Conservation (phyloP, 2,888 invertebrate genomes). For the Norana najaformis region DNA sequence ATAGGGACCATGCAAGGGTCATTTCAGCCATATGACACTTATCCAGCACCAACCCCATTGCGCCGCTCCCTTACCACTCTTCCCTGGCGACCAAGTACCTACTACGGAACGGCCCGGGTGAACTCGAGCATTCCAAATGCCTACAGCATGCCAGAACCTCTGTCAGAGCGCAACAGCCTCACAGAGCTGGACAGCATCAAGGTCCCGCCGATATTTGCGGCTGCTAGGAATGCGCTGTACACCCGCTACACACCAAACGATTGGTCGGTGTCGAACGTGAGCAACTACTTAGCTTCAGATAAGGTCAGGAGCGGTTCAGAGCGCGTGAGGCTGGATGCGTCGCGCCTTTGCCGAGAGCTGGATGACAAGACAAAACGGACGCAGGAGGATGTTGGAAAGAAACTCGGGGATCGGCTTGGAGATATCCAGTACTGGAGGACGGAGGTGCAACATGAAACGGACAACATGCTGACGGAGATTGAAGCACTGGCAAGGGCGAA, state of each 20-base stretch:
- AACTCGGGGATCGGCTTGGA: slow-evolving; percentile 83
- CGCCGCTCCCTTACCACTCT: slow-evolving; percentile 58
- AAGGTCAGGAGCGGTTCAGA: slow-evolving; percentile 74
- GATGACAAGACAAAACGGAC: slow-evolving; percentile 63
- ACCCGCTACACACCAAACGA: slow-evolving; percentile 85
- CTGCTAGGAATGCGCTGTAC: slow-evolving; percentile 69
- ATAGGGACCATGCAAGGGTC: slow-evolving; percentile 72
- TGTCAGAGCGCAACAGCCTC: slow-evolving; percentile 54
- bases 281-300: slow-evolving; percentile 81
- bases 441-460: slow-evolving; percentile 81
- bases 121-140: slow-evolving; percentile 54
- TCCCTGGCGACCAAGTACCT: slow-evolving; percentile 61
- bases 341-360: slow-evolving; percentile 62
- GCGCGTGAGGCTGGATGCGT: slow-evolving; percentile 59
- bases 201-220: slow-evolving; percentile 62
- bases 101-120: slow-evolving; percentile 59
- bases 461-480: slow-evolving; percentile 80
- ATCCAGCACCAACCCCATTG: slow-evolving; percentile 59
- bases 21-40: slow-evolving; percentile 57
- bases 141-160: slow-evolving; percentile 57
- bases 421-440: slow-evolving; percentile 88
- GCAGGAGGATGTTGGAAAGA: slow-evolving; percentile 78
- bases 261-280: slow-evolving; percentile 81
- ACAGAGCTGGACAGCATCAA: slow-evolving; percentile 59
- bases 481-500: slow-evolving; percentile 74